Evolutionary conservation across 2,888 invertebrate genomes (phyloP).

Genomic region (Leptopterna dolabrata): DNA sequence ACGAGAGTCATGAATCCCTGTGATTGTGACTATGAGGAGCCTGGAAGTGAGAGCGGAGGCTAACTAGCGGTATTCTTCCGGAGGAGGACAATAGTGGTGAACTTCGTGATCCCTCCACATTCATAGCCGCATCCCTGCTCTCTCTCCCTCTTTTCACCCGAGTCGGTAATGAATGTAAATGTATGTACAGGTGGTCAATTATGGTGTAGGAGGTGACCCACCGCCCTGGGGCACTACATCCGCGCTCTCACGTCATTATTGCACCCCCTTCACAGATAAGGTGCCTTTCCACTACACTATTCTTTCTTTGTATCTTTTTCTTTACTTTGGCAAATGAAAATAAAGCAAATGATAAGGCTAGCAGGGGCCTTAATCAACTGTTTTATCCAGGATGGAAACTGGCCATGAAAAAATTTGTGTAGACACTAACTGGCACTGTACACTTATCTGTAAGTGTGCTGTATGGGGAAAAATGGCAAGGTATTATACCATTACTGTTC

Average conservation of each 20-base stretch:
- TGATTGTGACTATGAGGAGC: background rate
- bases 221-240: constrained; percentile 47
- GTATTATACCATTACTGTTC: too few species aligned
- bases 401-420: too few species aligned
- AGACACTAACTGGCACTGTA: too few species aligned
- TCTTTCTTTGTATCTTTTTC: background rate
- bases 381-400: too few species aligned
- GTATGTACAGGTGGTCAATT: constrained; percentile 52
- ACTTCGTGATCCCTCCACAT: constrained; percentile 39
- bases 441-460: too few species aligned
- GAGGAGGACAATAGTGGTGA: constrained; percentile 39
- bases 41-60: constrained; percentile 32
- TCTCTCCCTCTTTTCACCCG: background rate
- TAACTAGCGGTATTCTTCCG: constrained; percentile 30
- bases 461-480: too few species aligned
- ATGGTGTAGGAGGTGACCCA: constrained; percentile 50
- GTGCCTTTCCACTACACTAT: background rate
- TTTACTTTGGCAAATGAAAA: background rate
- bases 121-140: constrained; percentile 1
- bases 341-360: too few species aligned
- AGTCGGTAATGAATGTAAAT: constrained; percentile 44
- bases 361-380: too few species aligned
- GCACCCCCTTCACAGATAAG: background rate
- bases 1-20: background rate
- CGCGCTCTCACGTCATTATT: constrained; percentile 29